Conservation (phyloP, 2,113 vertebrate genomes). For the Raja brachyura region DNA sequence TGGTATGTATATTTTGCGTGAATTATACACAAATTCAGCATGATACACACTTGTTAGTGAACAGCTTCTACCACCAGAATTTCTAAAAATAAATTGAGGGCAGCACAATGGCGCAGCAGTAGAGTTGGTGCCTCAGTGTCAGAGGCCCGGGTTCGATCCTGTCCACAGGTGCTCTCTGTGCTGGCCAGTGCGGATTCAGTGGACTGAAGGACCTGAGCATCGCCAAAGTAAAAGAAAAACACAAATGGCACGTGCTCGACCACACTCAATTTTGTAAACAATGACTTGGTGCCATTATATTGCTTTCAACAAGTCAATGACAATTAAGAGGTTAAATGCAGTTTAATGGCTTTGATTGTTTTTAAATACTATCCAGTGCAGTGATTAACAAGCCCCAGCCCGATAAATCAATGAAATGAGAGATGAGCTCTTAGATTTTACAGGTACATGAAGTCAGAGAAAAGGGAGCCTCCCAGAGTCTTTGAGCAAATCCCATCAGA, state of each 20-base stretch:
- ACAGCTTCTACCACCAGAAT: no score
- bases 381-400: not conserved
- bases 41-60: not conserved
- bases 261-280: not conserved
- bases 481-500: not conserved
- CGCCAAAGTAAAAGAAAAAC: no score
- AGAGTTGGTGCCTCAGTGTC: no score
- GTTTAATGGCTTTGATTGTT: not conserved
- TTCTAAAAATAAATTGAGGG: no score
- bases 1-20: not conserved
- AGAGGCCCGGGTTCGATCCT: no score
- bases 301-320: not conserved
- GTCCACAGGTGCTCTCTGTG: no score
- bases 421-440: conserved; percentile 11
- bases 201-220: no score
- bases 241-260: not conserved
- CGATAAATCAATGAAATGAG: not conserved
- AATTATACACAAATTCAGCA: not conserved
- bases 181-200: no score
- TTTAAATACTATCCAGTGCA: not conserved
- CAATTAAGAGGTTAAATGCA: not conserved
- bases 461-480: not conserved
- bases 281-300: not conserved
- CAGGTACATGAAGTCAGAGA: not conserved
- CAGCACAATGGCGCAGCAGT: no score